phyloP scores from a whole-genome alignment of 2,888 invertebrate species.

The Brenthis ino region DNA sequence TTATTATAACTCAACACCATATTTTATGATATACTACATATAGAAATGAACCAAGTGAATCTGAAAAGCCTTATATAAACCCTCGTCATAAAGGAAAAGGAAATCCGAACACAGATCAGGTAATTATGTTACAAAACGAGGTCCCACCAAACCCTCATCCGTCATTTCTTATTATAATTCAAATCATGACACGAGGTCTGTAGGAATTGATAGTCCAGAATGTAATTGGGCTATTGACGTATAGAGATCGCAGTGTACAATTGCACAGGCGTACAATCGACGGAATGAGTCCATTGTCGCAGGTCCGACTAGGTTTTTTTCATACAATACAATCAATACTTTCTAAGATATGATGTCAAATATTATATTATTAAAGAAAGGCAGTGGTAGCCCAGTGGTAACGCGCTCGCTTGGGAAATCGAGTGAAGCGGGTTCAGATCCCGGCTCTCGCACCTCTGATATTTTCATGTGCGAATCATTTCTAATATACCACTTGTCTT shows the following conservation, averaged over 20 bases:
- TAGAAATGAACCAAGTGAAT: not conserved
- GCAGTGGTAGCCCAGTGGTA: no score
- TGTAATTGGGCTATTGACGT: conserved; percentile 37
- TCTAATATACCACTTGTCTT: no score
- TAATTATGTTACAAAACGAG: conserved; percentile 21
- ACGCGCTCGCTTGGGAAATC: no score
- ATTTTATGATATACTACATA: not conserved
- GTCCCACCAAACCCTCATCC: conserved; percentile 19
- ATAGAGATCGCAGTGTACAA: conserved; percentile 56
- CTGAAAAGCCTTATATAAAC: not conserved
- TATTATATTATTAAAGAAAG: not conserved
- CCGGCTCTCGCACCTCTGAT: no score
- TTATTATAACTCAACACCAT: not conserved
- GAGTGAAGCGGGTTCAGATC: no score
- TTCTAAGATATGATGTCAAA: not conserved
- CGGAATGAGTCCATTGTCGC: conserved; percentile 61
- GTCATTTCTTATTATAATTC: conserved; percentile 26
- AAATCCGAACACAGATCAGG: conserved; percentile 21
- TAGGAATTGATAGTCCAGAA: conserved; percentile 32
- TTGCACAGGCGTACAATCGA: conserved; percentile 61
- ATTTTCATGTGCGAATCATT: no score
- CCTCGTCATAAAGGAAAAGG: conserved; percentile 14
- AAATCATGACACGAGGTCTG: conserved; percentile 28
- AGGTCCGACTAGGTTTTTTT: conserved; percentile 48
- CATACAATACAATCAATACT: conserved; percentile 47